Conservation (phyloP, 2,113 vertebrate species). For the Ardeotis arabs region DNA sequence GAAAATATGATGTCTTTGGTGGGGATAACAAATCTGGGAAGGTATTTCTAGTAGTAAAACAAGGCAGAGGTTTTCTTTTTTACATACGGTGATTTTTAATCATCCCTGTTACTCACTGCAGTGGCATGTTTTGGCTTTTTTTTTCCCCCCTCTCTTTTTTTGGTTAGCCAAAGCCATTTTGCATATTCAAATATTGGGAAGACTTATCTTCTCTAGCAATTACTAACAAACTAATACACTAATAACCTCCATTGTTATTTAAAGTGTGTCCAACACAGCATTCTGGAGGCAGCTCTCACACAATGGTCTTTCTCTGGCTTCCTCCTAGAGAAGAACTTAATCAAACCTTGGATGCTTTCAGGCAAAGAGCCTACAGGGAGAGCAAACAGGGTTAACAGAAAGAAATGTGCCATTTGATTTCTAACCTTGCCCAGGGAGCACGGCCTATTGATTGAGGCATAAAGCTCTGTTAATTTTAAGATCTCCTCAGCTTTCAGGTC, state of each 20-base stretch:
- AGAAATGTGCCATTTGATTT: constrained; percentile 39
- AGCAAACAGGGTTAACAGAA: constrained; percentile 9
- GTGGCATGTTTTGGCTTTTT: background rate
- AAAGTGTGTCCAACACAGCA: background rate
- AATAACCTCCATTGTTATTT: constrained; percentile 33
- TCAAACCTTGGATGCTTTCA: constrained; percentile 31
- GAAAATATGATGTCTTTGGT: background rate
- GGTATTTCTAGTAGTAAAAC: background rate
- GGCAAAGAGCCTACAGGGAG: constrained; percentile 16
- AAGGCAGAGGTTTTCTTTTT: background rate
- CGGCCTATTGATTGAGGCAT: constrained; percentile 39
- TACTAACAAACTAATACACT: background rate
- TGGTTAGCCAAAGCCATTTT: background rate
- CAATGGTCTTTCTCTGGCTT: background rate
- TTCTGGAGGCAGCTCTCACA: background rate
- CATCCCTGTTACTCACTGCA: background rate
- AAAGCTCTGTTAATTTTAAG: constrained; percentile 55
- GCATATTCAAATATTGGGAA: constrained; percentile 41
- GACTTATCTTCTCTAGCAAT: constrained; percentile 37
- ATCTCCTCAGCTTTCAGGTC: constrained; percentile 25
- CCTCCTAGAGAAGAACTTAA: constrained; percentile 19
- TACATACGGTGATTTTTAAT: background rate
- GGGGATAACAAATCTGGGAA: background rate
- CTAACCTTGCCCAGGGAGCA: constrained; percentile 18
- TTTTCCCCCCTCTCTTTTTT: background rate